Base-by-base conservation (phyloP, 2,113 vertebrate species). In the Antennarius striatus region DNA sequence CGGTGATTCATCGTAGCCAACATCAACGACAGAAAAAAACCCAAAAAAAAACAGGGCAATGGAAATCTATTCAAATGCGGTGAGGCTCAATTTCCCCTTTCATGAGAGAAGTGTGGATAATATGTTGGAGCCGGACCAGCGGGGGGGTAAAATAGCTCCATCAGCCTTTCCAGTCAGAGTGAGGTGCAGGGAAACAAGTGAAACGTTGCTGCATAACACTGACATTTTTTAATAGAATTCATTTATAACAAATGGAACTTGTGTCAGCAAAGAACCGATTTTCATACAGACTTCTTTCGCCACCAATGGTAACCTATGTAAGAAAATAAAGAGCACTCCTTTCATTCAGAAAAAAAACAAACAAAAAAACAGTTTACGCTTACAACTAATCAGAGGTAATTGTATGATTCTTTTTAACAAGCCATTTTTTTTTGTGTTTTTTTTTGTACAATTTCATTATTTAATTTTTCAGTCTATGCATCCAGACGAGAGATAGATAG, bases 201-300 rank as follows among this genome's bases (percentile, higher is more conserved):
- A 94, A 90, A 94, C 93, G 63, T 89, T 83, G 87, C 87, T 96
- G 95, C 96, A 97, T 99, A 97, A 99, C 97, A 99, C 97, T 96
- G 96, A 99, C 94, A 93, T 98, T 99, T 96, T 99, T 99, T 99
- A 99, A 98, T 99, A 99, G 96, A 99, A 99, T 99, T 99, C 95
- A 98, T 99, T 96, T 99, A 96, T 99, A 99, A 99, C 97, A 99
- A 99, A 99, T 97, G 98, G 96, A 98, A 96, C 96, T 96, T 95
- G 95, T 96, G 97, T 98, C 97, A 98, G 97, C 95, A 98, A 97
- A 97, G 93, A 97, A 98, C 95, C 95, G 95, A 94, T 96, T 97
- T 95, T 95, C 96, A 95, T 97, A 99, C 97, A 98, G 95, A 99
- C 94, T 93, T 95, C 94, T 95, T 96, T 96, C 90, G 94, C 95